Evolutionary conservation across 30 jellyfish, hydroid and myxozoan species (phyloP).

Genomic region (Aurelia sp.): DNA sequence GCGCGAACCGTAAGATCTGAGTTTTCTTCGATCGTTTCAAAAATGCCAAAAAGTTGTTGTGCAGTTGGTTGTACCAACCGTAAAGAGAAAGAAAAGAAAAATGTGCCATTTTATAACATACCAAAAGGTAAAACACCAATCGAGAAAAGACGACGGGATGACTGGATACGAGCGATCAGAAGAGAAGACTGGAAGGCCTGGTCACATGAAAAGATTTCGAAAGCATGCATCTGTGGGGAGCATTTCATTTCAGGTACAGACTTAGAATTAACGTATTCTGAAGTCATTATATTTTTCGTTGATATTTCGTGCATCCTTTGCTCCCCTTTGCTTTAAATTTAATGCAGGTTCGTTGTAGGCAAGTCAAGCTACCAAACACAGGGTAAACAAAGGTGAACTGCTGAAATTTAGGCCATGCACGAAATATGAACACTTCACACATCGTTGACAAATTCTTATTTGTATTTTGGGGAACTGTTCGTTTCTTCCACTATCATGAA

Average conservation of each 20-base stretch:
- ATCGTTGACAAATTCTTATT: no score
- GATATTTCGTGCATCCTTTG: neutral
- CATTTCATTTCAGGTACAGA: conserved; percentile 50
- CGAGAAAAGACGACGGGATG: conserved; percentile 39
- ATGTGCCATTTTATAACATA: conserved; percentile 28
- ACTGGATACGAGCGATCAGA: conserved; percentile 56
- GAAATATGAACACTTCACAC: no score
- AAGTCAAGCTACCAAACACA: no score
- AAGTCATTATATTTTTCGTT: neutral
- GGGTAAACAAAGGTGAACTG: no score
- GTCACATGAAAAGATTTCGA: conserved; percentile 45
- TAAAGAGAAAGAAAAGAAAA: conserved; percentile 1
- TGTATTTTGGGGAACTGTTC: no score
- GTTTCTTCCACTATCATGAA: no score
- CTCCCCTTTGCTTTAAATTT: no score
- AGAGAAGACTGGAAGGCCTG: conserved; percentile 50
- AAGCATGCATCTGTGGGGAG: conserved; percentile 28
- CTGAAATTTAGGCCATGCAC: no score
- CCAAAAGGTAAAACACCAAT: conserved; percentile 59
- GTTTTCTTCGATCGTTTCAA: neutral
- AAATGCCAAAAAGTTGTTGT: conserved; percentile 63
- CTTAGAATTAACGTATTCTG: neutral
- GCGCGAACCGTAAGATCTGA: neutral
- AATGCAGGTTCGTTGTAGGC: neutral
- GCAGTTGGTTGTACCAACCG: conserved; percentile 49